Percentiles rank a stretch among this genome's conserved stretches.
phyloP scores from a whole-genome alignment of 2,888 invertebrate genomes.

The Epistrophe grossulariae region DNA sequence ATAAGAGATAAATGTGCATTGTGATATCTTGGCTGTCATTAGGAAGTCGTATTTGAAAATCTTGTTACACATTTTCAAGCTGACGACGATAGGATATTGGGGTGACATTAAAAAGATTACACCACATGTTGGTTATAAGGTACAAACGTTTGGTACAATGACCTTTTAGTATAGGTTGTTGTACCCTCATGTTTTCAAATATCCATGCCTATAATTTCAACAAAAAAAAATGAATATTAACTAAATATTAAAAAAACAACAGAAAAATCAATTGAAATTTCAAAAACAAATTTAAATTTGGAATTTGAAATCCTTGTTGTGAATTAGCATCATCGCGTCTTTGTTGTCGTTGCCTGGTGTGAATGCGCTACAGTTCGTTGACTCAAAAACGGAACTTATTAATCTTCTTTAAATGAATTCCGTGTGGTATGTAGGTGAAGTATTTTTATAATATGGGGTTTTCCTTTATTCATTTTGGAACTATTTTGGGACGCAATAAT shows the following conservation, averaged over 20 bases:
- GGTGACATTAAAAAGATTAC: conserved; percentile 50
- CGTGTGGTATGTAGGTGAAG: conserved; percentile 73
- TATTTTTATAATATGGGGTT: conserved; percentile 64
- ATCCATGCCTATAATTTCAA: neutral
- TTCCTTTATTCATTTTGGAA: conserved; percentile 32
- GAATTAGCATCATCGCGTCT: neutral
- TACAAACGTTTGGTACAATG: conserved; percentile 55
- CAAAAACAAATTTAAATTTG: neutral
- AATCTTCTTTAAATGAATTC: conserved; percentile 63
- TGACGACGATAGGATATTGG: conserved; percentile 49
- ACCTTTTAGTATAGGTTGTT: conserved; percentile 29
- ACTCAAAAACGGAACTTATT: conserved; percentile 57
- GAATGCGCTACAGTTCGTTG: conserved; percentile 43
- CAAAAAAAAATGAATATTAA: neutral
- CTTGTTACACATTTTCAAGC: conserved; percentile 47
- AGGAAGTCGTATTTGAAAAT: conserved; percentile 66
- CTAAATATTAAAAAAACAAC: neutral
- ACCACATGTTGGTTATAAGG: conserved; percentile 72
- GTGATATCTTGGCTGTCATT: conserved; percentile 55
- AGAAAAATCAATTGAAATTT: neutral
- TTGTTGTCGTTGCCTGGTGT: conserved; percentile 21
- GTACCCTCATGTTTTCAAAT: neutral
- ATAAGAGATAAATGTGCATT: conserved; percentile 33
- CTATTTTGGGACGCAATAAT: conserved; percentile 46
- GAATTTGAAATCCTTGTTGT: neutral